phyloP scores from a whole-genome alignment of 2,888 invertebrate species.

The Prosopocoilus inquinatus region DNA sequence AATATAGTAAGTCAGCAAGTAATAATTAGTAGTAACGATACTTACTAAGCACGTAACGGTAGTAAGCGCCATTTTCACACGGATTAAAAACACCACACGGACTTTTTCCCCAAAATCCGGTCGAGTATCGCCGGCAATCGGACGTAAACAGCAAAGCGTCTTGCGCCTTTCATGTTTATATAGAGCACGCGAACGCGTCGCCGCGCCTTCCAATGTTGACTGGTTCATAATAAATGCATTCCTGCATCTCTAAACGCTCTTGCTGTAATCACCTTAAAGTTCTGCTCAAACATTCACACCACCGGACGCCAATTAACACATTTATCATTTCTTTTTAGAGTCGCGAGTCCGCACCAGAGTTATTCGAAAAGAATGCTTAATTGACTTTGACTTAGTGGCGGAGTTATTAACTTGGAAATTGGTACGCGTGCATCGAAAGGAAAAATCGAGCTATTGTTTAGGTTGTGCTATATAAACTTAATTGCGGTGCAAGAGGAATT shows the following conservation, averaged over 20 bases:
- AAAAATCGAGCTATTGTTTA: too few relatives aligned
- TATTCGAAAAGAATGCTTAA: too few relatives aligned
- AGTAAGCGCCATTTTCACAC: not conserved
- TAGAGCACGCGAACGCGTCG: conserved; percentile 23
- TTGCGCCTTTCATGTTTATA: conserved; percentile 27
- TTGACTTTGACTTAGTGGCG: too few relatives aligned
- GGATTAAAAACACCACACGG: conserved; percentile 3
- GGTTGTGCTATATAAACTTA: too few relatives aligned
- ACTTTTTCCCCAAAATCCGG: conserved; percentile 13
- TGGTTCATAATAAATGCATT: conserved; percentile 42
- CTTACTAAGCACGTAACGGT: conserved; percentile 5
- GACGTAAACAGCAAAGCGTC: conserved; percentile 10
- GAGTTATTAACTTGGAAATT: too few relatives aligned
- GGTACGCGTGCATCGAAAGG: too few relatives aligned
- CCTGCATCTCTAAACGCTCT: conserved; percentile 27
- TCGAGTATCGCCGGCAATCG: conserved; percentile 6
- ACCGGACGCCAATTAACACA: conserved; percentile 13
- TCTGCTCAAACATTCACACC: conserved; percentile 14
- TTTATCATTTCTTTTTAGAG: conserved; percentile 12
- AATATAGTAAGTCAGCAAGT: too few relatives aligned
- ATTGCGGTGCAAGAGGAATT: too few relatives aligned
- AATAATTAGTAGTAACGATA: not conserved
- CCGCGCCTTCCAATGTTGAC: conserved; percentile 45
- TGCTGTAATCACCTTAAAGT: conserved; percentile 16
- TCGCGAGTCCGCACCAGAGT: not conserved